A percentile compares a stretch with the other conserved stretches of the same genome.
phyloP scores from a whole-genome alignment of 2,888 invertebrate genomes.

The Heteromurus nitidus region DNA sequence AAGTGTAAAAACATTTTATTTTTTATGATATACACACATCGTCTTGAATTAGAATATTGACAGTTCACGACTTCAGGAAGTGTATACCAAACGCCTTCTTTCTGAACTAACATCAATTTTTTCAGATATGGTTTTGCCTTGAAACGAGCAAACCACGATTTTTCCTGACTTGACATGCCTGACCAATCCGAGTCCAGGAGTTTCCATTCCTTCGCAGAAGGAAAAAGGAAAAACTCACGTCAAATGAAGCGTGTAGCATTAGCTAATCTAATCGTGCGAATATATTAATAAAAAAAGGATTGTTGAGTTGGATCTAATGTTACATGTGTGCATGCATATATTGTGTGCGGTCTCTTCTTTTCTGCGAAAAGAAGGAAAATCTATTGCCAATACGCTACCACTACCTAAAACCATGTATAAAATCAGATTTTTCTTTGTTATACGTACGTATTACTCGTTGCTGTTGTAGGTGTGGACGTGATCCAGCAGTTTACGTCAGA shows the following conservation, averaged over 20 bases:
- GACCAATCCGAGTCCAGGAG: background rate
- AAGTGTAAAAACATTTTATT: too few relatives aligned
- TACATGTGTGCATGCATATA: too few relatives aligned
- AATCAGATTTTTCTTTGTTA: background rate
- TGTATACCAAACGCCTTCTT: too few relatives aligned
- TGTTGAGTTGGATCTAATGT: background rate
- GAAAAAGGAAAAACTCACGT: background rate
- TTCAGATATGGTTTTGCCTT: background rate
- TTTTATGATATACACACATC: too few relatives aligned
- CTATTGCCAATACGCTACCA: background rate
- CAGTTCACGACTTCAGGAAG: constrained; percentile 18
- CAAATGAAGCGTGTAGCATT: constrained; percentile 5
- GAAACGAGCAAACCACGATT: constrained; percentile 34
- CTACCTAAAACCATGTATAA: background rate
- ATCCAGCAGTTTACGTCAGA: constrained; percentile 36
- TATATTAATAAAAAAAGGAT: constrained; percentile 30
- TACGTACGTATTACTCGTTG: background rate
- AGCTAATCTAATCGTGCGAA: constrained; percentile 29
- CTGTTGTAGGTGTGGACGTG: constrained; percentile 50
- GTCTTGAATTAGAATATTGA: constrained; percentile 2
- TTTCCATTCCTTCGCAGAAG: background rate
- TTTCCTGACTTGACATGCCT: constrained; percentile 18
- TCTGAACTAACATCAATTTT: background rate
- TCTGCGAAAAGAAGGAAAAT: too few relatives aligned
- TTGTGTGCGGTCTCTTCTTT: too few relatives aligned